Conservation (phyloP, 2,113 vertebrate species). For the Cyprinodon brontotheroides region DNA sequence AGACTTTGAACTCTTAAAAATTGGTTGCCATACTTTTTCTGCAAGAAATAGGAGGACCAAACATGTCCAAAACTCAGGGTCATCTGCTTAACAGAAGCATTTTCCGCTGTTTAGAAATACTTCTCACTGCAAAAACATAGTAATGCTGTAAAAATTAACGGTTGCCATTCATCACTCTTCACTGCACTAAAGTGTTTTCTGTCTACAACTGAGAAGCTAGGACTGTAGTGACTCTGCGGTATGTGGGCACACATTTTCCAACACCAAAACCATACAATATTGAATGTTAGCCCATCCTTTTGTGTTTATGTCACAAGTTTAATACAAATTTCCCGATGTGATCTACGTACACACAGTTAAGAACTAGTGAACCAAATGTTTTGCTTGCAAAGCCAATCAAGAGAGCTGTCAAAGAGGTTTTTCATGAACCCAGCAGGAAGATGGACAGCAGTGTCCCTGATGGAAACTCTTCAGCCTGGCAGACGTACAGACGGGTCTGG, state of each 20-base stretch:
- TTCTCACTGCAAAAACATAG: no score
- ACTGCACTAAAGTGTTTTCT: no score
- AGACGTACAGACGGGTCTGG: slow-evolving; percentile 68
- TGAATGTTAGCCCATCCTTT: not conserved
- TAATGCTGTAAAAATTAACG: no score
- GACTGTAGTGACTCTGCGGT: no score
- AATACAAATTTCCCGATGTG: slow-evolving; percentile 11
- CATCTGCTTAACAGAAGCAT: no score
- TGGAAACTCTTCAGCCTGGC: slow-evolving; percentile 68
- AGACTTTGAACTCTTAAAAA: no score
- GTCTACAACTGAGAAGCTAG: no score
- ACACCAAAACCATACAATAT: not conserved
- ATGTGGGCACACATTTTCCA: not conserved
- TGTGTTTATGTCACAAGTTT: not conserved
- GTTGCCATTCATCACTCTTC: no score
- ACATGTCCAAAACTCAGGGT: no score
- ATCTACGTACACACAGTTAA: slow-evolving; percentile 38
- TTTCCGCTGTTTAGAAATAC: no score
- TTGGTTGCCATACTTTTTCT: no score
- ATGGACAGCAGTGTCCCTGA: slow-evolving; percentile 59
- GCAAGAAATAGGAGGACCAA: no score
- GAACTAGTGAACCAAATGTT: slow-evolving; percentile 43
- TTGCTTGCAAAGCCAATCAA: slow-evolving; percentile 58
- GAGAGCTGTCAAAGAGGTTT: slow-evolving; percentile 75
- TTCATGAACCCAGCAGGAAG: slow-evolving; percentile 66